phyloP scores from a whole-genome alignment of 2,113 vertebrate species.

The Myotis brandtii region DNA sequence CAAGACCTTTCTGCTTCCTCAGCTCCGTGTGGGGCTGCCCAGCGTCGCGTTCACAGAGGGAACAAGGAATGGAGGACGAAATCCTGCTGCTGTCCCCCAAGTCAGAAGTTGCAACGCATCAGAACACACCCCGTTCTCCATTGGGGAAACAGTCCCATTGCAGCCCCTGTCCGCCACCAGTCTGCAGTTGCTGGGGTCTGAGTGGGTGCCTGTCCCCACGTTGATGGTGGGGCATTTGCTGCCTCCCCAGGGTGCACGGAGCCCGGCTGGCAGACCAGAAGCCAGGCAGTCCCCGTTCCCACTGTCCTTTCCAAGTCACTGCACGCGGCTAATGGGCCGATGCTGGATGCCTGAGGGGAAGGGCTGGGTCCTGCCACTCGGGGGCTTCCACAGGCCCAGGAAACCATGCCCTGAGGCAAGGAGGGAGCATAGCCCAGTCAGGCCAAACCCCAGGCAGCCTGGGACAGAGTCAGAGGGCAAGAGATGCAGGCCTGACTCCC shows the following conservation, averaged over 20 bases:
- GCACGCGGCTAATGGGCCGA: background rate
- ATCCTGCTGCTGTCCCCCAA: background rate
- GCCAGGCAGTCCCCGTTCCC: background rate
- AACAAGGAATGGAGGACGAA: background rate
- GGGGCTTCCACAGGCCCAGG: background rate
- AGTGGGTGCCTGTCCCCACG: background rate
- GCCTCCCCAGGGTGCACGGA: background rate
- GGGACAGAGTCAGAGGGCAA: background rate
- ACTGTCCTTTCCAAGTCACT: background rate
- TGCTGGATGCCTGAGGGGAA: background rate
- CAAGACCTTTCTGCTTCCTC: background rate
- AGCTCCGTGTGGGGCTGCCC: background rate
- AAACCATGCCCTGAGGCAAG: background rate
- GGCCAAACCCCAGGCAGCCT: background rate
- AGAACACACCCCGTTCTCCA: background rate
- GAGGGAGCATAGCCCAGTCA: background rate
- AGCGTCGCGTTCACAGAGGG: background rate
- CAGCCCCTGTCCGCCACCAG: background rate
- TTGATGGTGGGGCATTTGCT: background rate
- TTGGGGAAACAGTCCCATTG: background rate
- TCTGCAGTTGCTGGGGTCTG: background rate
- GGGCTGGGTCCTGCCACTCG: background rate
- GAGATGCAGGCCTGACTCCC: background rate
- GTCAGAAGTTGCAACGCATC: rapidly evolving
- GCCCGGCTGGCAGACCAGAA: background rate